These are phyloP conservation scores for Malurus alboscapulatus DNA, from an alignment of 2,113 vertebrate genomes.

Conservation along the genomic window DNA sequence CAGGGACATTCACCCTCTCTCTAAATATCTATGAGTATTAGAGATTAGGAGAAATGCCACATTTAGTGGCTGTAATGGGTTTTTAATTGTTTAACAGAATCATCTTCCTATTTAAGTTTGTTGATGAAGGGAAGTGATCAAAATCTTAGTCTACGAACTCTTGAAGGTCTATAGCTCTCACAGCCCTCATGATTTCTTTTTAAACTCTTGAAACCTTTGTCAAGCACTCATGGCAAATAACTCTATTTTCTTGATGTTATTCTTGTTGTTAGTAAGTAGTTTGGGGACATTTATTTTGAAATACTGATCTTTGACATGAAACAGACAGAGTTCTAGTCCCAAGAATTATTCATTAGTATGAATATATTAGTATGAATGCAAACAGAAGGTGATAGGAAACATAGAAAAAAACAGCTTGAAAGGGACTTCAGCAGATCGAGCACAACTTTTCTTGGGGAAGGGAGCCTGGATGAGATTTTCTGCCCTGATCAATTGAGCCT, in stretches of 20 bases:
- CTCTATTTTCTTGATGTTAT: neutral
- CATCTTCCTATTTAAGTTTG: neutral
- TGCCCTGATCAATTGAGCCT: neutral
- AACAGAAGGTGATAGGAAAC: neutral
- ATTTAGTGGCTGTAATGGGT: neutral
- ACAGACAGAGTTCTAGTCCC: neutral
- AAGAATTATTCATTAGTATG: no score
- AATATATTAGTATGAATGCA: neutral
- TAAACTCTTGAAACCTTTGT: neutral
- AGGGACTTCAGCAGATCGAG: neutral
- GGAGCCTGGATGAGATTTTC: neutral
- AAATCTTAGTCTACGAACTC: neutral
- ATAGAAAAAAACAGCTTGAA: neutral
- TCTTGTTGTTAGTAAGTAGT: neutral
- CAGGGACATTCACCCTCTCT: neutral
- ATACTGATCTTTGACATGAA: neutral
- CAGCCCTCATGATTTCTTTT: neutral
- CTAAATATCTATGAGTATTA: neutral
- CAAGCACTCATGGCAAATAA: neutral
- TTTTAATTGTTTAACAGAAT: neutral
- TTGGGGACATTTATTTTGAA: neutral
- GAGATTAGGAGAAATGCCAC: neutral
- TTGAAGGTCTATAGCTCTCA: neutral
- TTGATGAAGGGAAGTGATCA: neutral
- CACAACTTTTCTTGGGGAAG: neutral